Base-by-base conservation (phyloP, 1,140 invertebrate species). In the Octopus sinensis region DNA sequence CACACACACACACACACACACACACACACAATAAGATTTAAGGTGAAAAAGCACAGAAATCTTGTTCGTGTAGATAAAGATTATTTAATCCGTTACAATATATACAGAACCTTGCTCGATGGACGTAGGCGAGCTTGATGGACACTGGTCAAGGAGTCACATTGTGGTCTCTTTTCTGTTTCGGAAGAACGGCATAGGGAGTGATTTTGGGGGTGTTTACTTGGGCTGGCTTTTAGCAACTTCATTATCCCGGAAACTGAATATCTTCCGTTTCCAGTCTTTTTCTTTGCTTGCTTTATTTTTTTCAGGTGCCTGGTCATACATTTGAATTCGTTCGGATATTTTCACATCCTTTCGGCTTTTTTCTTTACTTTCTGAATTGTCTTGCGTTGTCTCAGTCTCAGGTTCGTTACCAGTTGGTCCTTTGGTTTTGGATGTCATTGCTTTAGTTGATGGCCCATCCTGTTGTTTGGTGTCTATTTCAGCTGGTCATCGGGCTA, bases 81-180 rank as follows among this genome's bases (percentile, higher is more conserved):
- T 43, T 43, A 43, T 43, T 43, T 43, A 43, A 43, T 43, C 30
- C 30, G 30, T 43, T 43, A 43, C 30, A 43, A 43, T 43, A 43
- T 43, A 43, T 43, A 43, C 30, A 43, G 30, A 43, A 43, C 3
- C 30, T 9, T 30, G 43, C 52, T 77, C 79, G n/a, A 53, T 54
- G 77, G 77, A 78, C 54, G 77, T 54, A n/a, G 77, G 76, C 76
- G 52, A 51, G 0, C n/a, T 77, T 12, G 30, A 43, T 43, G 4
- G 76, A 77, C 12, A 51, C 30, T 51, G 76, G 52, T 77, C 23
- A 23, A 43, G 10, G 10, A 30, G 43, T 79, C 79, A 79, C 23
- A 79, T 54, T 12, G 79, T 79, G 17, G 79, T 79, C 62, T 79
- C 79, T 53, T 77, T 77, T 77, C 76, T 77, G 76, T 51, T 77